Evolutionary conservation across 53 echinoderm and acorn worm genomes (phyloP).

Genomic region (Echinarachnius parma): DNA sequence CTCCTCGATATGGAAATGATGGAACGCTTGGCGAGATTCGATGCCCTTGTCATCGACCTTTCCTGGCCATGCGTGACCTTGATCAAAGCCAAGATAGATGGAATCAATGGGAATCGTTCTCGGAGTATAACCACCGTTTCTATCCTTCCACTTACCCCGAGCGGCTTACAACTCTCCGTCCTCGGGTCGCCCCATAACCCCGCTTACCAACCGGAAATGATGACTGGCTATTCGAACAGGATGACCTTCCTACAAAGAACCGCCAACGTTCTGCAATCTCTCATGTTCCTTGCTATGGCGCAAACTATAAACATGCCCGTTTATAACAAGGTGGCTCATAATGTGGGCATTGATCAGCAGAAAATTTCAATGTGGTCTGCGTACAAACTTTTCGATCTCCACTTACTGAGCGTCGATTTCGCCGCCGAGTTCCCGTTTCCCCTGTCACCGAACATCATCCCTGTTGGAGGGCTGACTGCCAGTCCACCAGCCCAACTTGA

Average conservation of each 20-base stretch:
- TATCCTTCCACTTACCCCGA: not conserved
- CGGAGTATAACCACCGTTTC: not conserved
- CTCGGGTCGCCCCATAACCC: conserved; percentile 16
- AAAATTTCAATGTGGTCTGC: not conserved
- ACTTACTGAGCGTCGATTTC: conserved; percentile 25
- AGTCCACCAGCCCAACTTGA: not conserved
- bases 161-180: not conserved
- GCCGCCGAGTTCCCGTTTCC: conserved; percentile 33
- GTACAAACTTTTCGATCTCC: conserved; percentile 3
- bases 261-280: conserved; percentile 1
- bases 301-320: not conserved
- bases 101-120: not conserved
- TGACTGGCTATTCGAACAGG: conserved; percentile 16
- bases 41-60: conserved; percentile 28
- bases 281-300: not conserved
- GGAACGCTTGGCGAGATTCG: conserved; percentile 4
- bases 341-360: not conserved
- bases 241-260: conserved; percentile 38
- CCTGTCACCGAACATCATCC: conserved; percentile 24
- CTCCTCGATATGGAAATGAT: not conserved
- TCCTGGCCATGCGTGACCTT: conserved; percentile 4
- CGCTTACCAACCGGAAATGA: conserved; percentile 23
- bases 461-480: conserved; percentile 32
- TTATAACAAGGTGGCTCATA: not conserved
- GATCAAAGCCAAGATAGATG: conserved; percentile 11